Base-by-base conservation (phyloP, 2,888 invertebrate genomes). In the Micropterix aruncella region DNA sequence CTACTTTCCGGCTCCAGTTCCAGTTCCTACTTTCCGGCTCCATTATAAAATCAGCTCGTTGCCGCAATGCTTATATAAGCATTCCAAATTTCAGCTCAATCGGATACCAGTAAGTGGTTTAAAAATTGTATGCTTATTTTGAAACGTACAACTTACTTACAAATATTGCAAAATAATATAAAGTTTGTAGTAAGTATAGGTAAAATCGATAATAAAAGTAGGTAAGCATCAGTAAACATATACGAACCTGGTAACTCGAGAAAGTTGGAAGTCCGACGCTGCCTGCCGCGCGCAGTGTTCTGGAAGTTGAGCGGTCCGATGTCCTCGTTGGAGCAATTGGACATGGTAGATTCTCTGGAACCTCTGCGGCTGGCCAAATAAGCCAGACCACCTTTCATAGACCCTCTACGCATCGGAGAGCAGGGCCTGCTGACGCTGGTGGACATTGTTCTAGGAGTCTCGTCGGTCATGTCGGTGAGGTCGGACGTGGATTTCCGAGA, bases 351-450 rank as follows among this genome's bases (percentile, higher is more conserved):
- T 54, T 79, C 78, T n/a, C 87, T 68, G 0, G 86, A 86, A n/a
- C 84, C 83, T n/a, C 89, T 72, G 42, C 88, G 74, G 45, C 86
- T 88, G n/a, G 89, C 89, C 54, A 89, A 65, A 58, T 86, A 88
- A 2, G 89, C 89, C 54, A 83, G 57, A 1, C 81, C 80, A 0
- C 81, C 80, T 54, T 77, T 77, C 57, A 76, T 73, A 0, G 80
- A 79, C 1, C 85, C 83, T 42, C 82, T 71, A 18, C 85, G 68
- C 54, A 83, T 73, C 1, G 79, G 79, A 1, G 80, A 83, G 58
- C 73, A 75, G 12, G 75, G 77, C 52, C 77, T 67, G 50, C 76
- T 77, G 12, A 76, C 59, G 43, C 75, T 75, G 2, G 79, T 79
- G 17, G 77, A 72, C 2, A 76, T 64, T 1, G 78, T 79, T 44